Conservation (phyloP, 2,888 invertebrate species). For the Hirtodrosophila alboralis region DNA sequence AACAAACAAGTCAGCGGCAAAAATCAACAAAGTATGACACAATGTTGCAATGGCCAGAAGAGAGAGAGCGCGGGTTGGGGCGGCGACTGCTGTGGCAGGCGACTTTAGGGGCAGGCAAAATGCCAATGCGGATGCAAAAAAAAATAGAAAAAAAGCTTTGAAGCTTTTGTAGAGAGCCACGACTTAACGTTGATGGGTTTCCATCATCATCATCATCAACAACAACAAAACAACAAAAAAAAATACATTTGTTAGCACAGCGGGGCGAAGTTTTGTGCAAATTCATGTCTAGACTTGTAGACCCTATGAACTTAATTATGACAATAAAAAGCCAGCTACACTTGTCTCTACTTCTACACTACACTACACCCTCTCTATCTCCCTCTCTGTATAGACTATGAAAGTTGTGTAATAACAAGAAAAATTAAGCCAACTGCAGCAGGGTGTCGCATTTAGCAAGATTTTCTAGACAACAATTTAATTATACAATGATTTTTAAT, state of each 20-base stretch:
- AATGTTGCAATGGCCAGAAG: constrained; percentile 59
- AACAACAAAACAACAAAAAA: too few species aligned
- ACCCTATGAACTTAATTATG: constrained; percentile 63
- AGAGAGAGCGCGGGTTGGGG: not conserved
- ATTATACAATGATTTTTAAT: too few species aligned
- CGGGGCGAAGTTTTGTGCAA: constrained; percentile 15
- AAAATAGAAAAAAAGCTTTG: constrained; percentile 33
- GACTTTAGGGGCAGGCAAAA: constrained; percentile 22
- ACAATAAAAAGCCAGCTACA: constrained; percentile 48
- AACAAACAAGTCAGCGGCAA: constrained; percentile 61
- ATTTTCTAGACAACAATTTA: too few species aligned
- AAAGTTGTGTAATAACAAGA: too few species aligned
- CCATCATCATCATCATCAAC: constrained; percentile 39
- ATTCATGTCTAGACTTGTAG: constrained; percentile 56
- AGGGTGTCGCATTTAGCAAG: too few species aligned
- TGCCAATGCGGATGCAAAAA: constrained; percentile 14
- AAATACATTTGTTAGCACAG: not conserved
- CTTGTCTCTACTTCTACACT: too few species aligned
- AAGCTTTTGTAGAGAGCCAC: constrained; percentile 33
- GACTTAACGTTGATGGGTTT: constrained; percentile 60
- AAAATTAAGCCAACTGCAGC: constrained; percentile 5
- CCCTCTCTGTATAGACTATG: not conserved
- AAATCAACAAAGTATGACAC: constrained; percentile 74
- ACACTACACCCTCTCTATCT: not conserved
- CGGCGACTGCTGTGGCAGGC: too few species aligned